phyloP scores from a whole-genome alignment of 2,888 invertebrate genomes.

The Sarcophaga carnaria region DNA sequence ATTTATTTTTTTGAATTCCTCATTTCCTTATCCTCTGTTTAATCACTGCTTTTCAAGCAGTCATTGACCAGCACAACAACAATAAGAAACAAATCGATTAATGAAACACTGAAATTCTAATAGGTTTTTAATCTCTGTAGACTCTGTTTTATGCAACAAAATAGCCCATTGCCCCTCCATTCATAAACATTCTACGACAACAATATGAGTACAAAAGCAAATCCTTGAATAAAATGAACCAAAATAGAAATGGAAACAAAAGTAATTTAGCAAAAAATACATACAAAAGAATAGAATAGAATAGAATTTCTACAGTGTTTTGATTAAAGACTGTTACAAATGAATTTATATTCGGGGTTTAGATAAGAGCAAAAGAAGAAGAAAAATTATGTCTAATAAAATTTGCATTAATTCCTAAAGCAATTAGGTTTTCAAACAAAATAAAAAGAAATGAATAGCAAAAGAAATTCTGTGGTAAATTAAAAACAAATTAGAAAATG shows the following conservation, averaged over 20 bases:
- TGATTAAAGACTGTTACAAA: no score
- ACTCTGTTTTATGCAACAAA: not conserved
- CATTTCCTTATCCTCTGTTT: no score
- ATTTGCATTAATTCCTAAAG: not conserved
- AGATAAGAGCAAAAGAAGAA: not conserved
- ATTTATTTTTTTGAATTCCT: no score
- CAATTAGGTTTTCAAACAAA: not conserved
- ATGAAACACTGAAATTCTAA: conserved; percentile 10
- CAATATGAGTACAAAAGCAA: conserved; percentile 3
- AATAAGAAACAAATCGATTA: not conserved
- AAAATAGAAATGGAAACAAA: not conserved
- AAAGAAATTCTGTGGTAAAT: not conserved
- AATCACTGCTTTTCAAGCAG: no score
- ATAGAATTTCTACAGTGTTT: no score
- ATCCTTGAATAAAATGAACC: not conserved
- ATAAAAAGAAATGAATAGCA: not conserved
- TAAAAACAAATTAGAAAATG: not conserved
- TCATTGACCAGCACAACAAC: no score
- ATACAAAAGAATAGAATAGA: no score
- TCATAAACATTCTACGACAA: not conserved
- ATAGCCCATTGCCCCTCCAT: not conserved
- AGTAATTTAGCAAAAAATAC: no score
- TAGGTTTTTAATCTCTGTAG: conserved; percentile 32
- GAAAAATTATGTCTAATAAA: not conserved
- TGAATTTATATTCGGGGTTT: no score